Percentiles rank a stretch among this genome's conserved stretches.
Evolutionary conservation across 2,888 invertebrate genomes (phyloP).

Genomic region (Nudaria mundana): DNA sequence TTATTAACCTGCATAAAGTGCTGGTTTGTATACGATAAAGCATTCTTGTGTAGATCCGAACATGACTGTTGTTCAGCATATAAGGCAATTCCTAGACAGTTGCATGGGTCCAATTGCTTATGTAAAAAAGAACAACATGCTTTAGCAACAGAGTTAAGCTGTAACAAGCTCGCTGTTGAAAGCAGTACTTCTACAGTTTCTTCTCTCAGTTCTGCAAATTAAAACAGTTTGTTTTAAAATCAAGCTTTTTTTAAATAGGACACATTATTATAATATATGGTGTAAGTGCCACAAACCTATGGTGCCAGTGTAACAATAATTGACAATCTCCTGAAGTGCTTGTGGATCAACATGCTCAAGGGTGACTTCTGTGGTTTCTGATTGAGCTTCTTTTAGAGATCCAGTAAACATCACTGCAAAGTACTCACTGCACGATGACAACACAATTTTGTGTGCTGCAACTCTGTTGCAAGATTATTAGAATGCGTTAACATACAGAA

Average conservation of each 20-base stretch:
- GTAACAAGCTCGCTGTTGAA: slow-evolving; percentile 93
- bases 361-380: slow-evolving; percentile 87
- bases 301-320: slow-evolving; percentile 95
- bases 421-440: slow-evolving; percentile 96
- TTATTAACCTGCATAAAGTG: slow-evolving; percentile 88
- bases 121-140: slow-evolving; percentile 95
- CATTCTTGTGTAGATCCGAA: slow-evolving; percentile 87
- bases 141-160: slow-evolving; percentile 91
- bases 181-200: slow-evolving; percentile 95
- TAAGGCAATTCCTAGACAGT: slow-evolving; percentile 95
- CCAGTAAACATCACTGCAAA: slow-evolving; percentile 98
- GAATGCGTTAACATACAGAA: slow-evolving; percentile 3
- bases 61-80: slow-evolving; percentile 97
- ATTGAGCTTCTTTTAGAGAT: slow-evolving; percentile 90
- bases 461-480: slow-evolving; percentile 69
- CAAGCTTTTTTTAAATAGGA: slow-evolving; percentile 10
- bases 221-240: slow-evolving; percentile 11
- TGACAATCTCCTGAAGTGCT: slow-evolving; percentile 90
- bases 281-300: slow-evolving; percentile 53
- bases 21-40: slow-evolving; percentile 92
- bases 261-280: background rate
- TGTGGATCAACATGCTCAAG: slow-evolving; percentile 93
- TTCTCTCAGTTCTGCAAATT: slow-evolving; percentile 88
- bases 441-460: slow-evolving; percentile 92
- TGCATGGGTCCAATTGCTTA: slow-evolving; percentile 95